Evolutionary conservation across 2,797 vertebrate species (phyloP).

Genomic region (Babyrousa celebensis): DNA sequence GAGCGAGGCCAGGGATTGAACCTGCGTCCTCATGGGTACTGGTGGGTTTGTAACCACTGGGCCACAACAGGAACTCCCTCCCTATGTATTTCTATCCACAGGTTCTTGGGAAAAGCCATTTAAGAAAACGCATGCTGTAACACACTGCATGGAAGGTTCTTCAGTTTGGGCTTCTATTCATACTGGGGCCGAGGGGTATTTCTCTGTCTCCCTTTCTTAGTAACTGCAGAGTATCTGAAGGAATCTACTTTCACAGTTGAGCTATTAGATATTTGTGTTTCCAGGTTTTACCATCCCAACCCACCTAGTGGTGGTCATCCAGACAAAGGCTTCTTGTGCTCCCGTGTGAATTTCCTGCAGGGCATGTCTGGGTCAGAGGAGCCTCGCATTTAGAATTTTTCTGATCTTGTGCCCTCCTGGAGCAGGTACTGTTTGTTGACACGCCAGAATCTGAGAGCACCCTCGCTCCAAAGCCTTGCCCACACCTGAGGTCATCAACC

Average conservation of each 20-base stretch:
- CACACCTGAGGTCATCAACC: neutral
- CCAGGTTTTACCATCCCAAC: neutral
- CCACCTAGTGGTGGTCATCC: rapidly evolving
- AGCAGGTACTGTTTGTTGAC: rapidly evolving
- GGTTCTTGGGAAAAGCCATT: neutral
- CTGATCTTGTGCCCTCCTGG: neutral
- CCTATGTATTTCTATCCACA: rapidly evolving
- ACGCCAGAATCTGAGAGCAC: neutral
- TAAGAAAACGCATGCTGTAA: too few species aligned
- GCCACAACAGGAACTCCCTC: too few species aligned
- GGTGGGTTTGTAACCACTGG: too few species aligned
- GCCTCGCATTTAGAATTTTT: neutral
- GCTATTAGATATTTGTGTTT: neutral
- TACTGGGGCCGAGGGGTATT: rapidly evolving
- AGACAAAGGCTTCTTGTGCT: neutral
- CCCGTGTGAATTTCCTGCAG: neutral
- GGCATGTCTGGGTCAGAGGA: neutral
- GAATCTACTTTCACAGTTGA: too few species aligned
- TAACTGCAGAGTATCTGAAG: rapidly evolving
- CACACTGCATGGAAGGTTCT: rapidly evolving
- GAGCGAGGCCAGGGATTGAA: too few species aligned
- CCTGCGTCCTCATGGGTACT: too few species aligned
- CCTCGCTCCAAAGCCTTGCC: neutral
- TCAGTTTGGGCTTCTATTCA: rapidly evolving
- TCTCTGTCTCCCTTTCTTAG: neutral